Percentiles rank a stretch among this genome's conserved stretches.
phyloP scores from a whole-genome alignment of 2,888 invertebrate species.

The Ellobium chinense region DNA sequence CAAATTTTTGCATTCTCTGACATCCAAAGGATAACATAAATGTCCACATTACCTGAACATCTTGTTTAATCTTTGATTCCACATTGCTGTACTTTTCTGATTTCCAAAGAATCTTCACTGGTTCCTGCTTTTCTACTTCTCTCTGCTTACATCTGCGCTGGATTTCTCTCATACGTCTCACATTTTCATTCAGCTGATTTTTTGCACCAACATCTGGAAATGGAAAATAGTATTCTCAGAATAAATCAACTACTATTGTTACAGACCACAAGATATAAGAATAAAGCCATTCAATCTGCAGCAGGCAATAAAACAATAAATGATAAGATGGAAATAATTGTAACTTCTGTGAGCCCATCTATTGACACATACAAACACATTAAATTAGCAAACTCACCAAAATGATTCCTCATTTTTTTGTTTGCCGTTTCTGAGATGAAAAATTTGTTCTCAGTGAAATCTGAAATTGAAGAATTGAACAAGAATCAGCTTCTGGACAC shows the following conservation, averaged over 20 bases:
- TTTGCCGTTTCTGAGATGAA: too few relatives aligned
- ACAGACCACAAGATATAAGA: too few relatives aligned
- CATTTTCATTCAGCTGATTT: slow-evolving; percentile 77
- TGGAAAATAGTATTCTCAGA: too few relatives aligned
- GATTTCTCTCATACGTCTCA: slow-evolving; percentile 76
- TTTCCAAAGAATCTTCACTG: slow-evolving; percentile 78
- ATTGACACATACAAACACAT: not conserved
- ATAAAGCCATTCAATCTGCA: too few relatives aligned
- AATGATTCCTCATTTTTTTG: slow-evolving; percentile 39
- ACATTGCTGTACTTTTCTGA: slow-evolving; percentile 76
- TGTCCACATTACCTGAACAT: slow-evolving; percentile 60
- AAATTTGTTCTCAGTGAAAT: too few relatives aligned
- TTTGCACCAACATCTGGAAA: slow-evolving; percentile 66
- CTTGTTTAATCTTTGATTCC: slow-evolving; percentile 73
- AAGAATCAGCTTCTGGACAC: too few relatives aligned
- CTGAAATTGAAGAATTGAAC: too few relatives aligned
- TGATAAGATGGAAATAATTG: too few relatives aligned
- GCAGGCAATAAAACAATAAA: too few relatives aligned
- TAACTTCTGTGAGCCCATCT: too few relatives aligned
- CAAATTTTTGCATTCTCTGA: not conserved
- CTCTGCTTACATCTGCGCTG: slow-evolving; percentile 69
- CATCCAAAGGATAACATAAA: not conserved
- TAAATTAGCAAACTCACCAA: slow-evolving; percentile 25
- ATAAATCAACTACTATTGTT: too few relatives aligned
- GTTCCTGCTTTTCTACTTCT: slow-evolving; percentile 68